These are phyloP conservation scores for Microcebus ravelobensis DNA, from an alignment of 2,113 vertebrate species.

Conservation along the genomic window DNA sequence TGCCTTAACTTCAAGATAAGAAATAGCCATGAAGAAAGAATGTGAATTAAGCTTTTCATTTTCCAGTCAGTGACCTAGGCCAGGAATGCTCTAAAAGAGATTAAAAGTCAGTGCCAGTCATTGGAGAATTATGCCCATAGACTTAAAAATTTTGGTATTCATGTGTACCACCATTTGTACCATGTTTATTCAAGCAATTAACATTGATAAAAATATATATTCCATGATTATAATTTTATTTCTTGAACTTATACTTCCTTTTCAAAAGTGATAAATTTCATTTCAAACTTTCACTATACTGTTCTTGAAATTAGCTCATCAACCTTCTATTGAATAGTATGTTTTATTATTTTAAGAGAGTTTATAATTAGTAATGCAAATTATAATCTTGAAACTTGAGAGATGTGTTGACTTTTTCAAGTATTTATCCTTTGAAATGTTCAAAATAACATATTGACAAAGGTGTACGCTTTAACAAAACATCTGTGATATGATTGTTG, in stretches of 20 bases:
- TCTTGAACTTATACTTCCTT: slow-evolving; percentile 32
- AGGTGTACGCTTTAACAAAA: slow-evolving; percentile 70
- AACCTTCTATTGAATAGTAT: slow-evolving; percentile 25
- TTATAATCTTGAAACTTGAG: slow-evolving; percentile 55
- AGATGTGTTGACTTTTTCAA: slow-evolving; percentile 26
- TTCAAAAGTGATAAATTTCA: not conserved
- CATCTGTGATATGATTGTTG: slow-evolving; percentile 74
- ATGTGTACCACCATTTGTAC: not conserved
- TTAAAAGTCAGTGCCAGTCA: not conserved
- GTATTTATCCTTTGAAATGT: slow-evolving; percentile 71
- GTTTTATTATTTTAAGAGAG: slow-evolving; percentile 38
- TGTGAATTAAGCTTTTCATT: not conserved
- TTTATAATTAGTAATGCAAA: slow-evolving; percentile 66
- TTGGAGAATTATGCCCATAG: not conserved
- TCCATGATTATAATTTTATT: not conserved
- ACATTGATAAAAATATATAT: not conserved
- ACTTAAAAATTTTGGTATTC: not conserved
- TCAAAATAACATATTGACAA: slow-evolving; percentile 78
- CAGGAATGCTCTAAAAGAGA: not conserved
- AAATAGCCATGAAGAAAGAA: not conserved
- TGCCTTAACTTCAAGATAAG: not conserved
- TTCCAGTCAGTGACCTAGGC: not conserved
- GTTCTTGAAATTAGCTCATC: slow-evolving; percentile 56
- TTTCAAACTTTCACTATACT: slow-evolving; percentile 22
- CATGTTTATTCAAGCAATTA: not conserved